phyloP scores from a whole-genome alignment of 2,113 vertebrate genomes.

The Ciconia maguari region DNA sequence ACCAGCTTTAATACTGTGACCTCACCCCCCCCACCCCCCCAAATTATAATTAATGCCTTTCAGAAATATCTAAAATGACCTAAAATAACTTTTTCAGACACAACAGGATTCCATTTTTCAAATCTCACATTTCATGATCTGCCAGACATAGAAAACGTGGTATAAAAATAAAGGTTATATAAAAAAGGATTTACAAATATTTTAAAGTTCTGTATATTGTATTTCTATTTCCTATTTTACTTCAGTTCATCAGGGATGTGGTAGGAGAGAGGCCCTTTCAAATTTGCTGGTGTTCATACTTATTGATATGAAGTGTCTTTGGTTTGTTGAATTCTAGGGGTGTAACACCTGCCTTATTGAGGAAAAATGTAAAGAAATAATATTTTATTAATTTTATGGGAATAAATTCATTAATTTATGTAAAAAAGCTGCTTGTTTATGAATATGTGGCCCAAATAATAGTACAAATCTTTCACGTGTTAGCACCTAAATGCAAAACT shows the following conservation, averaged over 20 bases:
- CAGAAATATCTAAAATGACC: neutral
- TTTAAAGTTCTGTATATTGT: neutral
- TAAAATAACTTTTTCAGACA: neutral
- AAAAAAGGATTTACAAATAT: neutral
- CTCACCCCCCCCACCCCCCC: no score
- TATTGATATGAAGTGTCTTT: rapidly evolving
- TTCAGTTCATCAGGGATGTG: neutral
- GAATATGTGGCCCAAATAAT: neutral
- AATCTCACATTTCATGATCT: neutral
- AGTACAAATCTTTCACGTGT: no score
- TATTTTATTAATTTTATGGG: neutral
- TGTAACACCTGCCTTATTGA: neutral
- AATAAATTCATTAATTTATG: neutral
- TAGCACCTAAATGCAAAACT: neutral
- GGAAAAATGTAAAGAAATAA: neutral
- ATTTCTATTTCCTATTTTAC: neutral
- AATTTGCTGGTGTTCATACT: neutral
- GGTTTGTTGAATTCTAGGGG: neutral
- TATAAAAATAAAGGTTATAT: neutral
- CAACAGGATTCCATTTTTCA: neutral
- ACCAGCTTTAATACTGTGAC: neutral
- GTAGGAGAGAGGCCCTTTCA: neutral
- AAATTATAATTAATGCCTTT: neutral
- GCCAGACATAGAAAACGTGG: neutral
- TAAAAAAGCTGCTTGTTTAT: neutral